Percentiles rank a stretch among this genome's conserved stretches.
Conservation (phyloP, 2,113 vertebrate genomes). For the Cochlearius cochlearius region DNA sequence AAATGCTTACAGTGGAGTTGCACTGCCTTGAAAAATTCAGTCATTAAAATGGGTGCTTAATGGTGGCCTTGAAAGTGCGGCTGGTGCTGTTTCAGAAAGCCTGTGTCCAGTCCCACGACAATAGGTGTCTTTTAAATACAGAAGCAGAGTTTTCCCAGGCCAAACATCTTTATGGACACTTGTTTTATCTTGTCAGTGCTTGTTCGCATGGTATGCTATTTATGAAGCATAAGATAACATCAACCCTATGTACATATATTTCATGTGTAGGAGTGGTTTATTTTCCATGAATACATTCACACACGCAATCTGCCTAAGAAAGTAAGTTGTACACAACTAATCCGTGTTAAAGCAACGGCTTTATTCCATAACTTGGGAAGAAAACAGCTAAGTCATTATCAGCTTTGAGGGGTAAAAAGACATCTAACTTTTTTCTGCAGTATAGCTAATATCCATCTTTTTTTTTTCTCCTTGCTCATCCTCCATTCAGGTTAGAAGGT, state of each 20-base stretch:
- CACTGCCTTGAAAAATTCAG: background rate
- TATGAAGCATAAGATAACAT: slow-evolving; percentile 53
- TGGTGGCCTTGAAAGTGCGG: background rate
- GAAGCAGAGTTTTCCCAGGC: slow-evolving; percentile 43
- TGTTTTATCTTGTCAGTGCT: slow-evolving; percentile 53
- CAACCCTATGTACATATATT: slow-evolving; percentile 23
- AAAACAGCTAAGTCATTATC: background rate
- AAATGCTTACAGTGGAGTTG: background rate
- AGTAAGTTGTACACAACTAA: background rate
- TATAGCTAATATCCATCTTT: background rate
- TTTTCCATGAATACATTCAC: slow-evolving; percentile 9
- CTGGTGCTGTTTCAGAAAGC: background rate
- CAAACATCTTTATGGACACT: background rate
- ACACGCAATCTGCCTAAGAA: background rate
- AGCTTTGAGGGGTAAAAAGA: background rate
- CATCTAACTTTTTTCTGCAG: background rate
- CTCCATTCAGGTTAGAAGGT: background rate
- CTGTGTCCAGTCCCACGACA: background rate
- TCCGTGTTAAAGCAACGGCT: background rate
- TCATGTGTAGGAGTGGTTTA: slow-evolving; percentile 11
- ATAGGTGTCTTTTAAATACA: background rate
- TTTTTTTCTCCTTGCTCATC: background rate
- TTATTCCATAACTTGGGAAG: background rate
- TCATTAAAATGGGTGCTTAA: background rate
- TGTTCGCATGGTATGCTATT: background rate